These are phyloP conservation scores for Melanotaenia duboulayi DNA, from an alignment of 2,113 vertebrate genomes.

Conservation along the genomic window DNA sequence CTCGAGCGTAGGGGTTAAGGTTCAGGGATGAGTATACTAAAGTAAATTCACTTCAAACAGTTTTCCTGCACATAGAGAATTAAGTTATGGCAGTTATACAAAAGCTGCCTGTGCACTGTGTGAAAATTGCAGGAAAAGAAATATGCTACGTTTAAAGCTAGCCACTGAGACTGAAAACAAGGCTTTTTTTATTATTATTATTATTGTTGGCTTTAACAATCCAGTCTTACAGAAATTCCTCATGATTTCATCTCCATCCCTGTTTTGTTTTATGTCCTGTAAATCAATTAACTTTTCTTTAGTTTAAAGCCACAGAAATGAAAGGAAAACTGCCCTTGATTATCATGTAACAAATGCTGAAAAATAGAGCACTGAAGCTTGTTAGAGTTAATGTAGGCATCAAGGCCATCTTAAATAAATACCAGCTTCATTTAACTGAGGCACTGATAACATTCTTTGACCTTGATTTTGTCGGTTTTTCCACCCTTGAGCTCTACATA, in stretches of 20 bases:
- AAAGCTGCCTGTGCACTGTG: neutral
- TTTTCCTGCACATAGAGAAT: too few species aligned
- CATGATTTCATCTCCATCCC: neutral
- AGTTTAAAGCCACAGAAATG: too few species aligned
- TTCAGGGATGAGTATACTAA: constrained; percentile 7
- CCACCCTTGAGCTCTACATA: neutral
- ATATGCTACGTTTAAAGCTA: neutral
- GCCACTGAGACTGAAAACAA: constrained; percentile 13
- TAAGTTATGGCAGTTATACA: neutral
- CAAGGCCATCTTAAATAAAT: neutral
- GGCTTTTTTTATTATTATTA: neutral
- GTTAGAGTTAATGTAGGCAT: neutral
- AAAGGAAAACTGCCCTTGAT: too few species aligned
- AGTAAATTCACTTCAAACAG: neutral
- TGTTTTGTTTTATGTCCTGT: constrained; percentile 2
- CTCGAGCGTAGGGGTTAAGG: neutral
- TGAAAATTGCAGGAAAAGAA: neutral
- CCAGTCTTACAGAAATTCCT: neutral
- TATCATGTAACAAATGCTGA: constrained; percentile 8
- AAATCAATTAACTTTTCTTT: neutral
- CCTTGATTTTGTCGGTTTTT: constrained; percentile 1
- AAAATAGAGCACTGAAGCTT: neutral
- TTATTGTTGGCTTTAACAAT: neutral
- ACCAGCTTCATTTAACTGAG: too few species aligned
- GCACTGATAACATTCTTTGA: too few species aligned